These are phyloP conservation scores for Melieria crassipennis DNA, from an alignment of 2,888 invertebrate species.

Conservation along the genomic window DNA sequence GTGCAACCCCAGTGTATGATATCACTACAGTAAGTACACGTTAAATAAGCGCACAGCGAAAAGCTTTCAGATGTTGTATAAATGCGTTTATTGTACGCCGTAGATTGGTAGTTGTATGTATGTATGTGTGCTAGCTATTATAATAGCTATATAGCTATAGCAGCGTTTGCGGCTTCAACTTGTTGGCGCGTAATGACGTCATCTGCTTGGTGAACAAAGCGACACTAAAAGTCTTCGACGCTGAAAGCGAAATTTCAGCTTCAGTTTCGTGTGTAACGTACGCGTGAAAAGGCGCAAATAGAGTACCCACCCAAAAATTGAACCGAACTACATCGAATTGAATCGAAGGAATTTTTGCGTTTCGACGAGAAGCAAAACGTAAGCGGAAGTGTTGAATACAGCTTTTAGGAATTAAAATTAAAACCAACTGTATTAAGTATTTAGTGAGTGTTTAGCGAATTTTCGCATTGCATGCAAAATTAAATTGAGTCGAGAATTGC, in stretches of 20 bases:
- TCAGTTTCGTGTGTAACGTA: constrained; percentile 59
- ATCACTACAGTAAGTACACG: no score
- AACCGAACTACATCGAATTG: not conserved
- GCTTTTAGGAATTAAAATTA: not conserved
- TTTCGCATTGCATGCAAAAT: not conserved
- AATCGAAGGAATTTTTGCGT: not conserved
- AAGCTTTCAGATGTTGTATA: no score
- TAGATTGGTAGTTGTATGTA: not conserved
- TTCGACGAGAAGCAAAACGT: constrained; percentile 10
- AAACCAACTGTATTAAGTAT: not conserved
- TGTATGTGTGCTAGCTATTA: not conserved
- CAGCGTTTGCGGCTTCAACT: constrained; percentile 21
- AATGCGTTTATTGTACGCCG: no score
- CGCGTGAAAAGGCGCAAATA: constrained; percentile 50
- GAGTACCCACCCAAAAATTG: constrained; percentile 1
- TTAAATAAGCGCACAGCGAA: no score
- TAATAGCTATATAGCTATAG: no score
- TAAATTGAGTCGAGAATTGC: no score
- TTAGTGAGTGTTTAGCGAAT: no score
- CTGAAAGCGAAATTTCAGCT: constrained; percentile 30
- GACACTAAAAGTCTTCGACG: constrained; percentile 20
- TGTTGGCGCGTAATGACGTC: constrained; percentile 37
- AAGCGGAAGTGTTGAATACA: constrained; percentile 11
- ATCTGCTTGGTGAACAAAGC: constrained; percentile 22
- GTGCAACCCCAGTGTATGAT: no score